Evolutionary conservation across 2,113 vertebrate genomes (phyloP).

Genomic region (Sinocyclocheilus anophthalmus): DNA sequence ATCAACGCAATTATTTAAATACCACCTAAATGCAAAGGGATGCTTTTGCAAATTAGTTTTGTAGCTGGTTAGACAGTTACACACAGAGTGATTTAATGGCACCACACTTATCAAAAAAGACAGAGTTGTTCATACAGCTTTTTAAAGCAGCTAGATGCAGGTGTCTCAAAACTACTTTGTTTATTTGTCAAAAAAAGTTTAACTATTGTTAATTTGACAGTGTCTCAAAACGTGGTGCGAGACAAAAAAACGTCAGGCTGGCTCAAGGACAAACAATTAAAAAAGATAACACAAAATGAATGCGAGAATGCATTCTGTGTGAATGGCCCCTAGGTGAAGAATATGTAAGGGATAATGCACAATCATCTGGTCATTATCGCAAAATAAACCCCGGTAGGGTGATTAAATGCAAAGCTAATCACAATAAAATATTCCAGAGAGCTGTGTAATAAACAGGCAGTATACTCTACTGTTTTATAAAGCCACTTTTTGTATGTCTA

Average conservation of each 20-base stretch:
- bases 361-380: slow-evolving; percentile 11
- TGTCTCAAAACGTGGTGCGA: neutral
- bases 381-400: neutral
- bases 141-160: no score
- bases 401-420: neutral
- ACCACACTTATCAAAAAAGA: no score
- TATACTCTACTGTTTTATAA: neutral
- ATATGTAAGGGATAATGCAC: neutral
- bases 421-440: neutral
- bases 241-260: neutral
- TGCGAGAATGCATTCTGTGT: neutral
- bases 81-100: no score
- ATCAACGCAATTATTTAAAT: no score
- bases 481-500: neutral
- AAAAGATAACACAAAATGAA: neutral
- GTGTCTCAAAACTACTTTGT: no score
- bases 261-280: neutral
- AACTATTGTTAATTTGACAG: neutral
- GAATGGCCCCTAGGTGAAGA: slow-evolving; percentile 1
- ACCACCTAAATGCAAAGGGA: no score
- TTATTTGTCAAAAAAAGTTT: no score
- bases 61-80: no score
- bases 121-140: no score
- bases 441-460: neutral
- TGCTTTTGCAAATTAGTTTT: no score